These are phyloP conservation scores for Phlogophora meticulosa DNA, from an alignment of 2,888 invertebrate genomes.

Conservation along the genomic window DNA sequence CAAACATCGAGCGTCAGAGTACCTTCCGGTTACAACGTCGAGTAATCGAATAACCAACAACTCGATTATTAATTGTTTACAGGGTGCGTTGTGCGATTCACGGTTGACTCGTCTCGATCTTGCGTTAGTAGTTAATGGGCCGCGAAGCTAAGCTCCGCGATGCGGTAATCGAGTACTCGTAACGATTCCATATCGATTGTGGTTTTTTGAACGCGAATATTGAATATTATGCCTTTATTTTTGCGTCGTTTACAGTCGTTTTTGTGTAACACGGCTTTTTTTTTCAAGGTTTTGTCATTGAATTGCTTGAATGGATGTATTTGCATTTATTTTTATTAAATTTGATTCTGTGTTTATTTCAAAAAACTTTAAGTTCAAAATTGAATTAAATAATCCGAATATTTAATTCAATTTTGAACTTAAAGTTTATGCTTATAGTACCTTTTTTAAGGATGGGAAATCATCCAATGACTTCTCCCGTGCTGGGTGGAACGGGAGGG, in stretches of 20 bases:
- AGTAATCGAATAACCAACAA: conserved; percentile 16
- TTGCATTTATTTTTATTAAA: conserved; percentile 22
- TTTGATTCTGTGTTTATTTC: conserved; percentile 2
- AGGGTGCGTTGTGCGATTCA: conserved; percentile 28
- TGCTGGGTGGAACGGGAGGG: no score
- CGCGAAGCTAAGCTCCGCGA: conserved; percentile 52
- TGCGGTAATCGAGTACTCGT: conserved; percentile 58
- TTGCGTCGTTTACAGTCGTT: neutral
- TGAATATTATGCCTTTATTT: conserved; percentile 20
- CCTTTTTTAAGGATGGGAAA: no score
- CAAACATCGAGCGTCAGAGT: neutral
- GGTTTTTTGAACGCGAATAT: conserved; percentile 26
- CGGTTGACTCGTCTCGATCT: conserved; percentile 55
- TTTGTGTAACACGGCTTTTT: conserved; percentile 4
- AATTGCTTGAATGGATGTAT: conserved; percentile 31
- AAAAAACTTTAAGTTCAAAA: no score
- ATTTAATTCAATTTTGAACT: no score
- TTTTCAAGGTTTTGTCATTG: conserved; percentile 26
- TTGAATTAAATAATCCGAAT: no score
- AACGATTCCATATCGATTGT: conserved; percentile 55
- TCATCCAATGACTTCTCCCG: no score
- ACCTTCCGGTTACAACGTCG: neutral
- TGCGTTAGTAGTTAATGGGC: conserved; percentile 45
- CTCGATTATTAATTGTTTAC: conserved; percentile 47
- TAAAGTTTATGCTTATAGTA: no score